Base-by-base conservation (phyloP, 2,113 vertebrate species). In the Phoxinus phoxinus region DNA sequence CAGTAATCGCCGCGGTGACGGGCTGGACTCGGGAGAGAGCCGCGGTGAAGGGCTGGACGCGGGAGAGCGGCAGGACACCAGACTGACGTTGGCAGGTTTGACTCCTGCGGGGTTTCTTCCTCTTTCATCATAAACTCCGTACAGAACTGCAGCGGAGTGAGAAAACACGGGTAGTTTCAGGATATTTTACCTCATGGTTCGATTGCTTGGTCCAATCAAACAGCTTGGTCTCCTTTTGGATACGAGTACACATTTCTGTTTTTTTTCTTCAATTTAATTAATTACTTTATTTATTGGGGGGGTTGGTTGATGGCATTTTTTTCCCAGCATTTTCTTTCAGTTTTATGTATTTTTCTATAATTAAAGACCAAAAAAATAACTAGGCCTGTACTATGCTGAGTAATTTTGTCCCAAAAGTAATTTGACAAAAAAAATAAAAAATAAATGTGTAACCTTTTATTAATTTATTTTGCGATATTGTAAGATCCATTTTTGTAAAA, bases 71-170 rank as follows among this genome's bases (percentile, higher is more conserved):
- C n/a, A 21, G 56, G 83, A 85, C 27, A 48, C 59, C 44, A 69
- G 27, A 81, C 2, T 51, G 59, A 81, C 61, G 44, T 46, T 11
- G 37, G 58, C 46, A 1, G 2, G 25, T 81, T 65, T 44, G 65
- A 75, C 46, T 77, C 74, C 81, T 69, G 86, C 13, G 3, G 73
- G 48, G 79, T 71, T 87, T 83, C 74, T 46, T 17, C 27, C 12
- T 72, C 27, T 77, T 83, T 76, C 74, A 87, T 72, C 86, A 83
- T 71, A 69, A 81, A 32, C 46, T 69, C 19, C 27, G 72, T 19
- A n/a, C 35, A 58, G 30, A 56, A 86, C 73, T 32, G 58, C 53
- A 53, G 27, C 17, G 15, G n/a, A 25, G 56, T 79, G 44, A 44
- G 32, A 79, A 61, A 35, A 61, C 13, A 41, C 72, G 27, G n/a